Evolutionary conservation across 2,797 vertebrate genomes (phyloP).

Genomic region (Poecilia picta): DNA sequence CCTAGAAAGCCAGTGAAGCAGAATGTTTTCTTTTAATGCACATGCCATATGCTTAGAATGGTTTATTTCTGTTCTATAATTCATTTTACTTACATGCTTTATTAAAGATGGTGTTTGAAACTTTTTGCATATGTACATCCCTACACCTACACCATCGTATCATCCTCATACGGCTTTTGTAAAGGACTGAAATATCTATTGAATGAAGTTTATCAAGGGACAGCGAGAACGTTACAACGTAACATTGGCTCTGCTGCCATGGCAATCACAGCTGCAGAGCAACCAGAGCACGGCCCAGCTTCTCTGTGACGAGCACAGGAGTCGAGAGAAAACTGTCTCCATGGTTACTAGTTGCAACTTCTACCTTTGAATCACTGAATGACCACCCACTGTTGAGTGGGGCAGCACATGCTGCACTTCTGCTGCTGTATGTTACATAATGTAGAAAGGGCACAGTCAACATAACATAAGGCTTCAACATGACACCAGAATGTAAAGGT

Average conservation of each 20-base stretch:
- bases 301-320: constrained; percentile 32
- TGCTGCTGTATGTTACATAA: constrained; percentile 1
- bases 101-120: not conserved
- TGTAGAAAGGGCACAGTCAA: not conserved
- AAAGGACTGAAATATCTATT: not conserved
- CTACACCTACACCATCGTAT: not conserved
- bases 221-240: not conserved
- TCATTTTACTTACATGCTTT: not conserved
- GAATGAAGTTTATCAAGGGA: not conserved
- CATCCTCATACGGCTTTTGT: not conserved
- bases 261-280: constrained; percentile 27
- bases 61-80: not conserved
- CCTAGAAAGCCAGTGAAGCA: constrained; percentile 76
- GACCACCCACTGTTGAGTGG: constrained; percentile 29
- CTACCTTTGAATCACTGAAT: constrained; percentile 51
- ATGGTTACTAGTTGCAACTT: constrained; percentile 68
- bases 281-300: constrained; percentile 18
- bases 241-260: constrained; percentile 3
- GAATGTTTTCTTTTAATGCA: constrained; percentile 39
- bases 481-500: not conserved
- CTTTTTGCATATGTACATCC: not conserved
- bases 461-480: not conserved
- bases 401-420: constrained; percentile 26
- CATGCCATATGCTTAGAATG: constrained; percentile 23
- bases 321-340: constrained; percentile 64